These are phyloP conservation scores for Dasysyrphus tricinctus DNA, from an alignment of 2,888 invertebrate genomes.

Conservation along the genomic window DNA sequence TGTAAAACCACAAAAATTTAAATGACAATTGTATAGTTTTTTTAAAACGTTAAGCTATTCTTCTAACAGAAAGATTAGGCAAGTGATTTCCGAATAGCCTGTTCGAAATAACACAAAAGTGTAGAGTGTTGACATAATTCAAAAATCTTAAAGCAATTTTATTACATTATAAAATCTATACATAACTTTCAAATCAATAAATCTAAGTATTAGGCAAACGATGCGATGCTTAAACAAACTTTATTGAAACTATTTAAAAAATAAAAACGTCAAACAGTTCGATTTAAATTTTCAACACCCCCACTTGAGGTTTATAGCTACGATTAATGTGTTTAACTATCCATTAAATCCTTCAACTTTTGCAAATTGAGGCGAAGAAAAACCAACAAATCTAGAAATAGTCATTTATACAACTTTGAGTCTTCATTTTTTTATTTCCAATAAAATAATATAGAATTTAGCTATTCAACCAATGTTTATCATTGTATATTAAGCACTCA, in stretches of 20 bases:
- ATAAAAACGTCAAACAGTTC: neutral
- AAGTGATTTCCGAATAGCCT: too few species aligned
- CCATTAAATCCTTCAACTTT: conserved; percentile 26
- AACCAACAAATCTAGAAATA: conserved; percentile 1
- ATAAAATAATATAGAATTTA: neutral
- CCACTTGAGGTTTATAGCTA: neutral
- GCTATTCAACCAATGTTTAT: conserved; percentile 40
- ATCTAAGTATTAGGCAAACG: too few species aligned
- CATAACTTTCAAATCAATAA: too few species aligned
- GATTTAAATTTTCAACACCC: neutral
- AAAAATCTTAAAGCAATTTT: too few species aligned
- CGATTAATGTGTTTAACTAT: conserved; percentile 29
- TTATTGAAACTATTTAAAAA: neutral
- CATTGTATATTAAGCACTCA: conserved; percentile 54
- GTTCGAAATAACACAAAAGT: too few species aligned
- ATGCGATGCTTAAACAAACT: too few species aligned
- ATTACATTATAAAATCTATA: too few species aligned
- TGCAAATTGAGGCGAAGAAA: conserved; percentile 12
- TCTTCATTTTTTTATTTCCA: neutral
- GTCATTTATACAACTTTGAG: neutral
- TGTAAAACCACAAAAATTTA: too few species aligned
- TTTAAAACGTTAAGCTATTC: too few species aligned
- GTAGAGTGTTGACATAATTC: too few species aligned
- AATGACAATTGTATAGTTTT: too few species aligned
- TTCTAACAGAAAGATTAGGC: too few species aligned